Evolutionary conservation across 2,797 vertebrate species (phyloP).

Genomic region (Ptychobarbus kaznakovi): DNA sequence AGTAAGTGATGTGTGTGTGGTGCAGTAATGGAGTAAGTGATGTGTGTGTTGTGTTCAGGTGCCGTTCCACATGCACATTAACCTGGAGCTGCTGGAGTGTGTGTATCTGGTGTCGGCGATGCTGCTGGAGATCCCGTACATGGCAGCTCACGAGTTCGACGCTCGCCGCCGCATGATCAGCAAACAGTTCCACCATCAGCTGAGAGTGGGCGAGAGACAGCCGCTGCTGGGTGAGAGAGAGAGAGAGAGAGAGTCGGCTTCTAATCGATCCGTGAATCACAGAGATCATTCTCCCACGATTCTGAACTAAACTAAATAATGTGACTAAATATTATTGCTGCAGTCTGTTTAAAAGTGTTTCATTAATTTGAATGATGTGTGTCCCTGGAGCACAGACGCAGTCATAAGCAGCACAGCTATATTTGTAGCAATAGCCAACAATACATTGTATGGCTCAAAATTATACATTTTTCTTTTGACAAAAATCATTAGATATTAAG

Average conservation of each 20-base stretch:
- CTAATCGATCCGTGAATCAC: no score
- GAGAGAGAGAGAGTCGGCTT: not conserved
- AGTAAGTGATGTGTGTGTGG: no score
- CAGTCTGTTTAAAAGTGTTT: not conserved
- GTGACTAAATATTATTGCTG: no score
- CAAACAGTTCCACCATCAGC: constrained; percentile 96
- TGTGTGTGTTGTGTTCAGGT: constrained; percentile 70
- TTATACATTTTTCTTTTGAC: no score
- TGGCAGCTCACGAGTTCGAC: constrained; percentile 92
- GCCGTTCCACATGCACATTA: constrained; percentile 95
- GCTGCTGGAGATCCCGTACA: constrained; percentile 94
- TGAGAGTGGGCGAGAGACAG: constrained; percentile 91
- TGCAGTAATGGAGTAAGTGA: not conserved
- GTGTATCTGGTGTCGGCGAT: constrained; percentile 94
- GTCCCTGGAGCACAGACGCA: no score
- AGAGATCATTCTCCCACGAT: no score
- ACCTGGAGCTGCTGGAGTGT: constrained; percentile 91
- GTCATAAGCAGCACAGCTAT: no score
- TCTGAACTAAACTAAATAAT: not conserved
- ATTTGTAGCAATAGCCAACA: no score
- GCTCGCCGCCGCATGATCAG: constrained; percentile 93
- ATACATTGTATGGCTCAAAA: no score
- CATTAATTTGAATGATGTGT: not conserved
- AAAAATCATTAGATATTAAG: no score
- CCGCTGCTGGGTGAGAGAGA: constrained; percentile 79